Evolutionary conservation across 2,113 vertebrate species (phyloP).

Genomic region (Romanogobio albipinnatus): DNA sequence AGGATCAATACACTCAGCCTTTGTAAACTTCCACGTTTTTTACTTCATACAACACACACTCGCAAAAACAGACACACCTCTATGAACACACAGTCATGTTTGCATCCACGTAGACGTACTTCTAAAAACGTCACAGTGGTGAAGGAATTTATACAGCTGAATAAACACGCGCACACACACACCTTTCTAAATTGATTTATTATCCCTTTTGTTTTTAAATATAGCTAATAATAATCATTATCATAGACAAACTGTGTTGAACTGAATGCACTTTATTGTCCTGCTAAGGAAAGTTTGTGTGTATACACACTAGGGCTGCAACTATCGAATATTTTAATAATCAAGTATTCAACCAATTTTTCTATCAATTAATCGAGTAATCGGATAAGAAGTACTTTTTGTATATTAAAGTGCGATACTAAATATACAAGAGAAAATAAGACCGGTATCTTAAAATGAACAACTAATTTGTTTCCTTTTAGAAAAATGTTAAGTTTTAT

Average conservation of each 20-base stretch:
- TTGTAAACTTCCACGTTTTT: neutral
- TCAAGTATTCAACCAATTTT: no score
- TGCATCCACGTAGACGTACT: constrained; percentile 13
- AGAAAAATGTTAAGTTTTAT: no score
- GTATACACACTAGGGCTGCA: no score
- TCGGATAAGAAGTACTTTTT: no score
- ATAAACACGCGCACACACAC: neutral
- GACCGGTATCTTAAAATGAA: no score
- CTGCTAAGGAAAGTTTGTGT: neutral
- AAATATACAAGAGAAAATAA: no score
- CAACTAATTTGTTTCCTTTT: no score
- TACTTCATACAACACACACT: neutral
- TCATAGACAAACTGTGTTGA: neutral
- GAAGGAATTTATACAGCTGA: neutral
- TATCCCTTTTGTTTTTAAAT: neutral
- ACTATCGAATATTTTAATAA: no score
- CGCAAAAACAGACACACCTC: constrained; percentile 3
- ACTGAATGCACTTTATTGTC: neutral
- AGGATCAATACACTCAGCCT: neutral
- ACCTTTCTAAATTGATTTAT: neutral
- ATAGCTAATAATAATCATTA: neutral
- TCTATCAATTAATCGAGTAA: no score
- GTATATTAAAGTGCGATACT: no score
- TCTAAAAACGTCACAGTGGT: neutral
- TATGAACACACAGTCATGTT: neutral